These are phyloP conservation scores for Malurus splendens DNA, from an alignment of 2,797 vertebrate species.

Conservation along the genomic window DNA sequence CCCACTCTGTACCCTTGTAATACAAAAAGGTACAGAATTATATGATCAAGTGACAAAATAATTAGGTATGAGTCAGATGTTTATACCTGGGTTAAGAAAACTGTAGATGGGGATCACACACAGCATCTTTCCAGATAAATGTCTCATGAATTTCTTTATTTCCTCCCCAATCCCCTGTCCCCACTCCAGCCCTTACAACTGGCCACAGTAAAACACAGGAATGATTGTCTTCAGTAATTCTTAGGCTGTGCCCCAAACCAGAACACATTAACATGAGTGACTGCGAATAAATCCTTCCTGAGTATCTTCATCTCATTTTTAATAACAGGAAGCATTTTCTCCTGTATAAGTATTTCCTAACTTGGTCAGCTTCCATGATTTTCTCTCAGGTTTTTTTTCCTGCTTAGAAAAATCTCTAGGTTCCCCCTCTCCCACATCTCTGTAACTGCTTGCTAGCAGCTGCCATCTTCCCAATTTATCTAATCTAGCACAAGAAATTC, in stretches of 20 bases:
- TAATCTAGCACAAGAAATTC: not conserved
- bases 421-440: not conserved
- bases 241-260: not conserved
- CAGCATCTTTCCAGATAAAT: not conserved
- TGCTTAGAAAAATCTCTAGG: not conserved
- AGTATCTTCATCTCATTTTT: not conserved
- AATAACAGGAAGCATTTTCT: not conserved
- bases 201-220: not conserved
- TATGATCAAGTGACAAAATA: not conserved
- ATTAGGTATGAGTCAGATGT: not conserved
- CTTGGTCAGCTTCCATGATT: not conserved
- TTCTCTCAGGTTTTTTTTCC: not conserved
- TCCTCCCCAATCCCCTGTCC: not conserved
- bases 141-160: not conserved
- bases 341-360: not conserved
- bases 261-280: not conserved
- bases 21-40: not conserved
- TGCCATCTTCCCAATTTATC: not conserved
- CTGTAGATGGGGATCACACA: not conserved
- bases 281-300: not conserved
- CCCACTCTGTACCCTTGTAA: not conserved
- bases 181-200: not conserved
- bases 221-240: not conserved
- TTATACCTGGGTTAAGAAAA: not conserved
- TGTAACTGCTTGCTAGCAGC: not conserved